phyloP scores from a whole-genome alignment of 2,113 vertebrate genomes.

The Labrus mixtus region DNA sequence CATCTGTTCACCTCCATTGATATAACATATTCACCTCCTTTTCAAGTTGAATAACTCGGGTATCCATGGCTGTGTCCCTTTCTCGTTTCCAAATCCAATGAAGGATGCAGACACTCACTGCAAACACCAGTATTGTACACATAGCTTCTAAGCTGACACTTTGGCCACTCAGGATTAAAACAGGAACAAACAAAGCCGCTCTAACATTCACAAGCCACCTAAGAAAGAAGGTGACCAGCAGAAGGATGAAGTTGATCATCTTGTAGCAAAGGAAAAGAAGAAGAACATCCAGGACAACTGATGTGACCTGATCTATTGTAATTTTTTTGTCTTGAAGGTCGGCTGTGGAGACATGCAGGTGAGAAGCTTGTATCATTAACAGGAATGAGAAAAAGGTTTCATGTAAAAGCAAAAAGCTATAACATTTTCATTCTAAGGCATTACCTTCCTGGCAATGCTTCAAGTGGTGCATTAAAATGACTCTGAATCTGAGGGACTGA shows the following conservation, averaged over 20 bases:
- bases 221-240: neutral
- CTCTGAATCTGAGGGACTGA: neutral
- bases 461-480: neutral
- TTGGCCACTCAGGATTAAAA: neutral
- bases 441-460: neutral
- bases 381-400: neutral
- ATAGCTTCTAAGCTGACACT: neutral
- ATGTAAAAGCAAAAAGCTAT: neutral
- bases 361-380: neutral
- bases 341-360: neutral
- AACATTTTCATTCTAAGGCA: neutral
- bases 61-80: too few species aligned
- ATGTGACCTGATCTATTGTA: neutral
- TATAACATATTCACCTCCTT: neutral
- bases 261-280: neutral
- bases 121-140: neutral
- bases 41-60: too few species aligned
- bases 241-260: neutral
- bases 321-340: neutral
- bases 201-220: neutral
- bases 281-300: neutral
- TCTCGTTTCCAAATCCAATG: too few species aligned
- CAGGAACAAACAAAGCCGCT: neutral
- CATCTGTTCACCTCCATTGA: too few species aligned
- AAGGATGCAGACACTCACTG: neutral